Evolutionary conservation across 2,888 invertebrate species (phyloP).

Genomic region (Pantelozetes paolii): DNA sequence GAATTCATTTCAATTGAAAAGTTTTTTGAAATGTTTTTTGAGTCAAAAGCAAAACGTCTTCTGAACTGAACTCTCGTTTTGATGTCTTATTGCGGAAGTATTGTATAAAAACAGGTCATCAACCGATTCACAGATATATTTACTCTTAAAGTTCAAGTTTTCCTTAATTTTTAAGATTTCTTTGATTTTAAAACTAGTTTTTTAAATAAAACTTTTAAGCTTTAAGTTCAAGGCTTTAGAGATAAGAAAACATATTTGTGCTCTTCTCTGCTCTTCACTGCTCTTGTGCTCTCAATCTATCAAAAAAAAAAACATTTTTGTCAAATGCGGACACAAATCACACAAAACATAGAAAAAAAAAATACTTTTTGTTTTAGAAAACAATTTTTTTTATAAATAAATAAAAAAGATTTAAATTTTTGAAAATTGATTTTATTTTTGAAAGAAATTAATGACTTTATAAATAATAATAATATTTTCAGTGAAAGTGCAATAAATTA

Average conservation of each 20-base stretch:
- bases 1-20: not conserved
- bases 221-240: constrained; percentile 2
- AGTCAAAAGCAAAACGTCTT: constrained; percentile 5
- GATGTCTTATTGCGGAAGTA: constrained; percentile 27
- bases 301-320: too few relatives aligned
- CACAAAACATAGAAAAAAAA: too few relatives aligned
- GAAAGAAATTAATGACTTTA: not conserved
- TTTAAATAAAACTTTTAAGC: not conserved
- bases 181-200: not conserved
- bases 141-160: constrained; percentile 15
- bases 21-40: not conserved
- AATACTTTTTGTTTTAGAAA: too few relatives aligned
- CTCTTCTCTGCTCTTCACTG: too few relatives aligned
- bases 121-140: constrained; percentile 17
- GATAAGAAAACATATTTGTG: not conserved
- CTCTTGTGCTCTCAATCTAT: too few relatives aligned
- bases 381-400: too few relatives aligned
- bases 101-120: constrained; percentile 27
- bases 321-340: too few relatives aligned
- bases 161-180: not conserved
- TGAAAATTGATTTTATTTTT: not conserved
- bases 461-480: not conserved
- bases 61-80: not conserved
- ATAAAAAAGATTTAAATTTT: not conserved
- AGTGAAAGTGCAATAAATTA: constrained; percentile 31